phyloP scores from a whole-genome alignment of 2,113 vertebrate genomes.

The Eulacestoma nigropectus region DNA sequence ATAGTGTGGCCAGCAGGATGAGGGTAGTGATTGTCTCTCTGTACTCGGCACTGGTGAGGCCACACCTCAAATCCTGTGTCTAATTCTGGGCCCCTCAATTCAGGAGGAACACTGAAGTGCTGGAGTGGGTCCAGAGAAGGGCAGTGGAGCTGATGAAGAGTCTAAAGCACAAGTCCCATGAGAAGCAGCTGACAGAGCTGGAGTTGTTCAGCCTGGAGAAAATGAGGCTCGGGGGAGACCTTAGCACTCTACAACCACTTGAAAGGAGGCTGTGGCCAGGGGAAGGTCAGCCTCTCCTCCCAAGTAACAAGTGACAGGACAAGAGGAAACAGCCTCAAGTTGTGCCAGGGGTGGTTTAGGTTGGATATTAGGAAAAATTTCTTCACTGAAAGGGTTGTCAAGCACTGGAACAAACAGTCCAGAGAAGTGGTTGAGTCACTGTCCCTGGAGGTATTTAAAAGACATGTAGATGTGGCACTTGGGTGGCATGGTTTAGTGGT shows the following conservation, averaged over 20 bases:
- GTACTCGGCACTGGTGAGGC: not conserved
- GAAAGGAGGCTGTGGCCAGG: not conserved
- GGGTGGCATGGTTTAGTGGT: not conserved
- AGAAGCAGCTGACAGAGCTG: not conserved
- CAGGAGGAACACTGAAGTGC: not conserved
- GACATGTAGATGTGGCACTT: not conserved
- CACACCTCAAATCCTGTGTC: accelerated
- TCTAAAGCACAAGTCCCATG: not conserved
- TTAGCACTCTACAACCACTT: not conserved
- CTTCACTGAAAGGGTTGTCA: not conserved
- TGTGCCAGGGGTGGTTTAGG: not conserved
- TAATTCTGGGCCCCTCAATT: not conserved
- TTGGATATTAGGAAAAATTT: not conserved
- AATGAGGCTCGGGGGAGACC: not conserved
- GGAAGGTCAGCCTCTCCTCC: not conserved
- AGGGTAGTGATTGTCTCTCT: not conserved
- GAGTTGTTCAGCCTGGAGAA: not conserved
- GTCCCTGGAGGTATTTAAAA: not conserved
- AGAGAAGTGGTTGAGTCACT: not conserved
- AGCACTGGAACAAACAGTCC: not conserved
- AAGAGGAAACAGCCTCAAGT: not conserved
- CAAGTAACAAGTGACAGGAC: not conserved
- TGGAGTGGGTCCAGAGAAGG: not conserved
- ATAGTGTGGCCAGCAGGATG: not conserved
- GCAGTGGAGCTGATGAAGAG: not conserved